Percentiles rank a stretch among this genome's conserved stretches.
Evolutionary conservation across 2,888 invertebrate genomes (phyloP).

Genomic region (Iphiclides podalirius): DNA sequence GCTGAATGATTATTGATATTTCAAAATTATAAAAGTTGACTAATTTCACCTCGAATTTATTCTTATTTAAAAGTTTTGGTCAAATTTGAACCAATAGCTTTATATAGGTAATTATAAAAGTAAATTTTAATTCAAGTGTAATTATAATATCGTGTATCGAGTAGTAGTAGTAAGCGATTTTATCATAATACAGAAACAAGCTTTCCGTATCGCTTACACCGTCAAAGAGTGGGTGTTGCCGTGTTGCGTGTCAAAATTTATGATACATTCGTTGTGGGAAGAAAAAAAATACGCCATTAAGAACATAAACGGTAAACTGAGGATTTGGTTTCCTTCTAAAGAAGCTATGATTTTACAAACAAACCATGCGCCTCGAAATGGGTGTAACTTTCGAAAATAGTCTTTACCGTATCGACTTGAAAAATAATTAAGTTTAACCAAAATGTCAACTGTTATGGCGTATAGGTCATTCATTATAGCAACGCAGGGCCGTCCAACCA

Average conservation of each 20-base stretch:
- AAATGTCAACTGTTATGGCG: constrained; percentile 3
- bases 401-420: constrained; percentile 12
- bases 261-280: constrained; percentile 56
- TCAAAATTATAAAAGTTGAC: no score
- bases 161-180: constrained; percentile 28
- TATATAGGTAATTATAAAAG: no score
- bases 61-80: no score
- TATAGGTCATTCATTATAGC: constrained; percentile 39
- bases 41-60: no score
- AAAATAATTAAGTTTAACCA: not conserved
- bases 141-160: constrained; percentile 27
- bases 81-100: no score
- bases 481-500: constrained; percentile 35
- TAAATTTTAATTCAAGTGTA: no score
- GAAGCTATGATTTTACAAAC: constrained; percentile 34
- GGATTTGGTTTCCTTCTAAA: constrained; percentile 63
- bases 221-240: constrained; percentile 56
- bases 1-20: no score
- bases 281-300: constrained; percentile 60
- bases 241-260: constrained; percentile 70
- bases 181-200: constrained; percentile 33
- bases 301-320: constrained; percentile 67
- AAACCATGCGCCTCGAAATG: constrained; percentile 10
- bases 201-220: constrained; percentile 38
- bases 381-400: constrained; percentile 14